Evolutionary conservation across 2,113 vertebrate genomes (phyloP), one percentile per base, ranked within the genome.

Genomic region (Gobius niger): DNA sequence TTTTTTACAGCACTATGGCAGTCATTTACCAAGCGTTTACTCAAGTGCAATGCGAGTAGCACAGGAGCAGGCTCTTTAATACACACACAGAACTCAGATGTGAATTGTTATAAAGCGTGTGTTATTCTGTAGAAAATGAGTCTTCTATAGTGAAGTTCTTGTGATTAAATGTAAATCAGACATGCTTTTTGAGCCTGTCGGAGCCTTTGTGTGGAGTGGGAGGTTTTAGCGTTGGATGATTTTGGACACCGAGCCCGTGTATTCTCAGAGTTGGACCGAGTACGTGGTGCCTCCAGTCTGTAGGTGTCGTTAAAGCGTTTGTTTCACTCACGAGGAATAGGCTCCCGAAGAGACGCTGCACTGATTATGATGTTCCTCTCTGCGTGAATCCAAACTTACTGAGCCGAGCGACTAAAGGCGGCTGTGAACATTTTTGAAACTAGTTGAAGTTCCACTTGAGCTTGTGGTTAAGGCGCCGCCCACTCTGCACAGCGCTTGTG

Each of bases 231-330:
- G 53, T 76, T 72, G 79, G 78, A 66, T 70, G 67, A 24, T 15
- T 59, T 56, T n/a, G 53, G 14, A 44, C 52, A 66, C 72, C 70
- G 34, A 63, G 19, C 1, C n/a, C 5, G 24, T 34, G 24, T 4
- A 50, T 52, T 56, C 64, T 75, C 15, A 50, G 60, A 76, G 67
- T 19, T 82, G 82, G 82, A 51, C 57, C 51, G 1, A n/a, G 73
- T 70, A 71, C 46, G 64, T 2, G 7, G 41, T n/a, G 54, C 79
- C 67, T 70, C 47, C 46, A 11, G 68, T 61, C 68, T 70, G 77
- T 80, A 75, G 75, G 73, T 34, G 68, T 72, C 50, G 75, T 76
- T 77, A 19, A 68, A 63, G 44, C 68, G n/a, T 79, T 13, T 10
- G 24, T 34, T 57, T 13, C 24, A 8, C 54, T 14, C 24, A 15